Evolutionary conservation across 2,888 invertebrate genomes (phyloP).

Genomic region (Strigamia maritima): DNA sequence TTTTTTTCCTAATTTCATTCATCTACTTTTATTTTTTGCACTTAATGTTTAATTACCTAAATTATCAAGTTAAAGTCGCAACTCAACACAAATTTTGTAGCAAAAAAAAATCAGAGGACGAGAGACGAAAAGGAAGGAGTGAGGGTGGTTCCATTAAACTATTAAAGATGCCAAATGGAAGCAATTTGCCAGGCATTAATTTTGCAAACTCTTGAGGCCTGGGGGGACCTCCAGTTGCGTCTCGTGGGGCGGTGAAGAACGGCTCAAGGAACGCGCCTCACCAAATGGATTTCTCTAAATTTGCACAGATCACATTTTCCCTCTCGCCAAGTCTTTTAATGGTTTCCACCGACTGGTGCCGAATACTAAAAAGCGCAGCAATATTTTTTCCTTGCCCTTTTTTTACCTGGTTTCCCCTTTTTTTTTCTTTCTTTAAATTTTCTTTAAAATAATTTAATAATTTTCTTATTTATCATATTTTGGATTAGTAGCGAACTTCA

Average conservation of each 20-base stretch:
- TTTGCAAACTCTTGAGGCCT: slow-evolving; percentile 34
- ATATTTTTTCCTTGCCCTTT: background rate
- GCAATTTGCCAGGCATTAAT: slow-evolving; percentile 40
- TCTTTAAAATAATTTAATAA: background rate
- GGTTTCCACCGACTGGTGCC: slow-evolving; percentile 36
- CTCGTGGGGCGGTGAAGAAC: slow-evolving; percentile 21
- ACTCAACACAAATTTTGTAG: slow-evolving; percentile 8
- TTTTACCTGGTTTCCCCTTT: background rate
- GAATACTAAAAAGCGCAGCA: slow-evolving; percentile 34
- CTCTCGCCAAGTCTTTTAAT: slow-evolving; percentile 33
- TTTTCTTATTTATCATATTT: background rate
- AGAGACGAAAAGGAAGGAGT: background rate
- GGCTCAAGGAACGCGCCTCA: slow-evolving; percentile 29
- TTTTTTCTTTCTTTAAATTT: background rate
- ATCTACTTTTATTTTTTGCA: background rate
- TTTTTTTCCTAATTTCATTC: background rate
- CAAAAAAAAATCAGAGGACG: background rate
- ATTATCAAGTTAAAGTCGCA: slow-evolving; percentile 28
- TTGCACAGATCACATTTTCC: slow-evolving; percentile 34
- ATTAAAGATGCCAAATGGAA: slow-evolving; percentile 39
- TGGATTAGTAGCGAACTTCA: background rate
- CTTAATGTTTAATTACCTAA: slow-evolving; percentile 6
- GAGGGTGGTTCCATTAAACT: slow-evolving; percentile 37
- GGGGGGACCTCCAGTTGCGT: slow-evolving; percentile 35
- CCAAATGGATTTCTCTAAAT: slow-evolving; percentile 35